Evolutionary conservation across 2,888 invertebrate genomes (phyloP).

Genomic region (Drosophila rellima): DNA sequence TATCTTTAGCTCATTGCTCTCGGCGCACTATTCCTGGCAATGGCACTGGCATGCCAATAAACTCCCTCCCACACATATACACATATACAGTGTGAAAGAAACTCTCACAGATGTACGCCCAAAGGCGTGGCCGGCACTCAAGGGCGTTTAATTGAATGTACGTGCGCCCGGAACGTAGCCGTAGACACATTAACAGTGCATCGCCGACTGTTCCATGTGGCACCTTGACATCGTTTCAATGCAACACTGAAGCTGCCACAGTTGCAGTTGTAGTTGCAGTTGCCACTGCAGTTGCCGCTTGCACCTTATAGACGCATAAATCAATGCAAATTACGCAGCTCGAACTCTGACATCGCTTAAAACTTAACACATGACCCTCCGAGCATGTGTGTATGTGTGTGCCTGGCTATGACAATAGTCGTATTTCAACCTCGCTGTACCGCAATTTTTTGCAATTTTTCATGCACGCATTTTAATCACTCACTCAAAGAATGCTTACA

Average conservation of each 20-base stretch:
- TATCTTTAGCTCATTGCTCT: conserved; percentile 80
- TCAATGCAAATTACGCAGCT: conserved; percentile 76
- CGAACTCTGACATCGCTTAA: conserved; percentile 62
- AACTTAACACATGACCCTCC: conserved; percentile 65
- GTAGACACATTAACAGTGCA: conserved; percentile 79
- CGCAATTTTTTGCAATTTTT: conserved; percentile 40
- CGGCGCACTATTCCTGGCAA: conserved; percentile 36
- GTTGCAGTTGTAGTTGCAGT: conserved; percentile 20
- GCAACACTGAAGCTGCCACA: conserved; percentile 45
- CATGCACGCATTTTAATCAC: conserved; percentile 74
- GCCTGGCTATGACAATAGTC: conserved; percentile 47
- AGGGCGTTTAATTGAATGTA: conserved; percentile 82
- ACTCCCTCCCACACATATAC: conserved; percentile 46
- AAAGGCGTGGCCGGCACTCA: conserved; percentile 69
- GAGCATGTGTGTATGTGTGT: conserved; percentile 4
- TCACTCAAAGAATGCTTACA: conserved; percentile 80
- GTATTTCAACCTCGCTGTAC: conserved; percentile 31
- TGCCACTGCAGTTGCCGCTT: conserved; percentile 10
- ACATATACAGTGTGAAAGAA: background rate
- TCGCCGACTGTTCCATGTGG: conserved; percentile 42
- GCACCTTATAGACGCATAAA: conserved; percentile 56
- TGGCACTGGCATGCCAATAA: conserved; percentile 68
- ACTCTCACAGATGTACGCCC: conserved; percentile 1
- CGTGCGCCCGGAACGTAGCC: conserved; percentile 64
- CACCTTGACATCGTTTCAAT: conserved; percentile 74